phyloP scores from a whole-genome alignment of 2,113 vertebrate genomes.

The Psettodes erumei region DNA sequence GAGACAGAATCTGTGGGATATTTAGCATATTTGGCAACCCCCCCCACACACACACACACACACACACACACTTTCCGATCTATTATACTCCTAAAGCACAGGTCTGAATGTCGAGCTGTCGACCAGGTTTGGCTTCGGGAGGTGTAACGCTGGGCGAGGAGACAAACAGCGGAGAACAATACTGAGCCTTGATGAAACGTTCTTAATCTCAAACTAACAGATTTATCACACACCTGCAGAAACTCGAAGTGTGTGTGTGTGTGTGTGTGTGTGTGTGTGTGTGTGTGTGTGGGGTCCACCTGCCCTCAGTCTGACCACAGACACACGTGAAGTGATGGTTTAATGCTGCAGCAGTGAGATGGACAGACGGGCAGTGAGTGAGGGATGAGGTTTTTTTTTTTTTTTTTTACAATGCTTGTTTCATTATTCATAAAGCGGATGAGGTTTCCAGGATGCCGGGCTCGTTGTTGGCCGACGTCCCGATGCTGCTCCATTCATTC shows the following conservation, averaged over 20 bases:
- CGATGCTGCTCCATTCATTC: conserved; percentile 51
- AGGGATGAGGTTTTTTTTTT: conserved; percentile 39
- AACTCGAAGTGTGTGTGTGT: too few relatives aligned
- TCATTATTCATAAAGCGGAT: conserved; percentile 78
- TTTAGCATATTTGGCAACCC: too few relatives aligned
- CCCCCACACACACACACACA: too few relatives aligned
- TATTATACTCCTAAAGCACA: too few relatives aligned
- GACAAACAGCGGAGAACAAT: background rate
- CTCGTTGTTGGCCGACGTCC: conserved; percentile 61
- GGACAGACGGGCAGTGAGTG: conserved; percentile 46
- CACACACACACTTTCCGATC: too few relatives aligned
- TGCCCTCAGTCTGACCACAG: conserved; percentile 37
- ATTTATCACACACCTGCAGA: conserved; percentile 50
- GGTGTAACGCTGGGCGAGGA: background rate
- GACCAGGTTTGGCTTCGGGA: background rate
- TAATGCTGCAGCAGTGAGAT: conserved; percentile 59
- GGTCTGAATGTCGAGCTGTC: background rate
- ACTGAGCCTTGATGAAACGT: too few relatives aligned
- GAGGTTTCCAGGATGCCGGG: conserved; percentile 68
- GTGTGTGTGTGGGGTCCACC: too few relatives aligned
- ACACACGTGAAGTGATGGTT: conserved; percentile 31
- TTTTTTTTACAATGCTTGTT: conserved; percentile 68
- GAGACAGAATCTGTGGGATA: background rate
- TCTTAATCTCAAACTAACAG: conserved; percentile 41
- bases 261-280: too few relatives aligned